Evolutionary conservation across 2,113 vertebrate species (phyloP).

Genomic region (Alexandromys fortis): DNA sequence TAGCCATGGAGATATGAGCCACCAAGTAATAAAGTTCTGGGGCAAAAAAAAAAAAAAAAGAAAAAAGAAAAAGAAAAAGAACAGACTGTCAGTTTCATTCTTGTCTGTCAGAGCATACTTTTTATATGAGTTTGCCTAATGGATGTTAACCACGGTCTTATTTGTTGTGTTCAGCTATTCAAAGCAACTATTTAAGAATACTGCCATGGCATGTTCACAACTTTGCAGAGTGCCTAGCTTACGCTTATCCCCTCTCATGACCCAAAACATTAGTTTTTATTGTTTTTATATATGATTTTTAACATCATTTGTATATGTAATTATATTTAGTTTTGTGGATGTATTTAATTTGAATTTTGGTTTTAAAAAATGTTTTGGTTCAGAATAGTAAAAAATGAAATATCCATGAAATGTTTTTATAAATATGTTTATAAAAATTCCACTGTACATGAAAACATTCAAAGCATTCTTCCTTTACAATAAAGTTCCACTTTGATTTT

Average conservation of each 20-base stretch:
- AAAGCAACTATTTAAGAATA: neutral
- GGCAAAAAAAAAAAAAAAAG: neutral
- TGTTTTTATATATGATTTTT: neutral
- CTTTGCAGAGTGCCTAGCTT: neutral
- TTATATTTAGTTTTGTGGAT: neutral
- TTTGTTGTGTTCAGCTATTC: neutral
- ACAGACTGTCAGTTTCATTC: neutral
- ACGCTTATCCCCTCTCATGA: neutral
- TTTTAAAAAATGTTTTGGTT: slow-evolving; percentile 55
- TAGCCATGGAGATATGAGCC: slow-evolving; percentile 11
- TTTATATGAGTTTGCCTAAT: neutral
- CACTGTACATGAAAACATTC: slow-evolving; percentile 17
- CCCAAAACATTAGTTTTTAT: slow-evolving; percentile 1
- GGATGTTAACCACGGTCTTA: neutral
- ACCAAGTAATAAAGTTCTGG: neutral
- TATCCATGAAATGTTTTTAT: neutral
- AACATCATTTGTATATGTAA: neutral
- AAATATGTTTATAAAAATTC: neutral
- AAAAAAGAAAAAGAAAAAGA: neutral
- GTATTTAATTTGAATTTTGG: neutral
- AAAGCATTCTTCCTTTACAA: neutral
- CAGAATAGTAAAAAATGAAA: slow-evolving; percentile 58
- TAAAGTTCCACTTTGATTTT: slow-evolving; percentile 38
- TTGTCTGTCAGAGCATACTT: neutral
- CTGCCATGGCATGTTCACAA: neutral